Base-by-base conservation (phyloP, 1,140 invertebrate species). In the Apis florea region DNA sequence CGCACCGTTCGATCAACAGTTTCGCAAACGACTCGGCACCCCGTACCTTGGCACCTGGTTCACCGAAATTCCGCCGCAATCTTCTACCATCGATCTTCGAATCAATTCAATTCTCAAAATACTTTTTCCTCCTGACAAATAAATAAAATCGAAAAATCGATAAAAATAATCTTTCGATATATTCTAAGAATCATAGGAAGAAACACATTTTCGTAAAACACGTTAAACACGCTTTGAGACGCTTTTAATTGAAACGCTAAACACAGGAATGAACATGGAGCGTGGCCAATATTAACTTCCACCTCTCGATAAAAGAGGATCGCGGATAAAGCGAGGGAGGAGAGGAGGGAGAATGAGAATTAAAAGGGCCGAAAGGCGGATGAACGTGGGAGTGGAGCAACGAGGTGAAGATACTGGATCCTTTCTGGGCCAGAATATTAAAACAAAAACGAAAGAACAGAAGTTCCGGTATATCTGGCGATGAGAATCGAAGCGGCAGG, bases 361-460 rank as follows among this genome's bases (percentile, higher is more conserved):
- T 63, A 68, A 82, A 69, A 54, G 73, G 15, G 13, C 54, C 58
- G 73, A 77, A n/a, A 77, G 74, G 15, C 31, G 31, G 2, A 6
- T n/a, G n/a, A n/a, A n/a, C 47, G 13, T 24, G 2, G 61, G 53
- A 19, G 24, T 15, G 8, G n/a, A 47, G 66, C 56, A 54, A 69
- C 56, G 73, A 77, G 54, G 73, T 15, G 79, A 69, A 82, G 79
- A 82, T 69, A 82, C 79, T 76, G 79, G 74, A 79, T 72, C 76
- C 81, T 84, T 72, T 89, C 81, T 88, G 82, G 78, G 85, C 85
- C 31, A 40, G 90, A 90, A 92, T 92, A 92, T 92, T 92, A 89
- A 92, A 91, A 89, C 80, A 86, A 91, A 89, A 88, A 87, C 87
- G 88, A 90, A 84, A n/a, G n/a, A n/a, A 87, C 77, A 83, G 58